phyloP scores from a whole-genome alignment of 2,113 vertebrate species.

The Hippocampus guttulatus region DNA sequence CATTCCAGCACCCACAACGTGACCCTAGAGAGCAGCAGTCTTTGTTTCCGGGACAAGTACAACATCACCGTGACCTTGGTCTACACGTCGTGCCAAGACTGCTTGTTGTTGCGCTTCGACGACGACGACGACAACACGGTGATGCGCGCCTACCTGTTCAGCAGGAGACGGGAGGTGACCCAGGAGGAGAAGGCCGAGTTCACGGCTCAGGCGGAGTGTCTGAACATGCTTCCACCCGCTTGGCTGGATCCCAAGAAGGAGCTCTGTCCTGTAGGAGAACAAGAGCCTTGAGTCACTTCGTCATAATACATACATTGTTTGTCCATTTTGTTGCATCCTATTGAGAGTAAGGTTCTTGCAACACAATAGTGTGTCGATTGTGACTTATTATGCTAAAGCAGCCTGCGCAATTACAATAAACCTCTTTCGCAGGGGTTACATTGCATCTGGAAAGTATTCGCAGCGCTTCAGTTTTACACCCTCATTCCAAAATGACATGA shows the following conservation, averaged over 20 bases:
- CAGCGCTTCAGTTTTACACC: too few species aligned
- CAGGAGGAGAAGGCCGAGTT: constrained; percentile 32
- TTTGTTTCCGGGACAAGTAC: neutral
- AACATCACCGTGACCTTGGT: neutral
- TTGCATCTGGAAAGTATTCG: too few species aligned
- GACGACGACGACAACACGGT: neutral
- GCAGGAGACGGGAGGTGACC: constrained; percentile 34
- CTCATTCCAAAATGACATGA: too few species aligned
- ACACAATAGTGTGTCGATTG: neutral
- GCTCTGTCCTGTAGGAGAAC: constrained; percentile 25
- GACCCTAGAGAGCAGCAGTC: neutral
- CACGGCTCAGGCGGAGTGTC: constrained; percentile 28
- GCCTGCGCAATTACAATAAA: neutral
- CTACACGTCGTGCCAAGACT: constrained; percentile 40
- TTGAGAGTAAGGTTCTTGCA: neutral
- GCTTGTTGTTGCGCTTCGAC: constrained; percentile 25
- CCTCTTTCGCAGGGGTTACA: neutral
- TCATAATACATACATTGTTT: neutral
- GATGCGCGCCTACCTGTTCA: constrained; percentile 29
- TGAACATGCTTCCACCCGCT: constrained; percentile 13
- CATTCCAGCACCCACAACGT: fast-evolving
- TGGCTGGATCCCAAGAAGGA: constrained; percentile 33
- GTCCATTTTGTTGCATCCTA: neutral
- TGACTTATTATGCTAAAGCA: neutral
- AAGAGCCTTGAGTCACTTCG: neutral